Evolutionary conservation across 1,140 invertebrate genomes (phyloP).

Genomic region (Argopecten irradians): DNA sequence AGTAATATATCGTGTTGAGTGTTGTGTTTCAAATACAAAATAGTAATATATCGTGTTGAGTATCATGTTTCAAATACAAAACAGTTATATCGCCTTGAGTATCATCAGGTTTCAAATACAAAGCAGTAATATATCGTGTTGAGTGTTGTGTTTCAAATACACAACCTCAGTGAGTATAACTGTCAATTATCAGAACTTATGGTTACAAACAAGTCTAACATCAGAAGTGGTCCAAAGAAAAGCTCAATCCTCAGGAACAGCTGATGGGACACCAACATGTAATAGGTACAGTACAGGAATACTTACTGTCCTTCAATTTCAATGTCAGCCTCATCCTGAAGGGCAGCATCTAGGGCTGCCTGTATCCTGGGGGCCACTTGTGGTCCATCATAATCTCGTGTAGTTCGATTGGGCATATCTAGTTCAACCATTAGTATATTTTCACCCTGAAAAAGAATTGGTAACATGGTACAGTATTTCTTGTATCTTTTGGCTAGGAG

Average conservation of each 20-base stretch:
- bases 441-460: slow-evolving; percentile 82
- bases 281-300: background rate
- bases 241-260: too few species aligned
- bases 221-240: too few species aligned
- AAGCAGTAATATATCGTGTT: background rate
- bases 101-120: background rate
- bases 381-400: slow-evolving; percentile 87
- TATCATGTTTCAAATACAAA: background rate
- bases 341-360: slow-evolving; percentile 85
- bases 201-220: too few species aligned
- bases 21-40: background rate
- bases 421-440: slow-evolving; percentile 90
- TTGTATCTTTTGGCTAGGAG: background rate
- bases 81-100: background rate
- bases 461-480: background rate
- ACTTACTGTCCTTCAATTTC: slow-evolving; percentile 81
- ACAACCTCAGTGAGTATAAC: background rate
- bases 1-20: too few species aligned
- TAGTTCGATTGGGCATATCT: slow-evolving; percentile 87
- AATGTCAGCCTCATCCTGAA: slow-evolving; percentile 85
- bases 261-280: background rate
- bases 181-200: too few species aligned
- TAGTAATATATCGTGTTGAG: background rate
- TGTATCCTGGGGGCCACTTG: slow-evolving; percentile 84
- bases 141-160: background rate